These are phyloP conservation scores for Lethocerus indicus DNA, from an alignment of 1,140 invertebrate species.

Conservation along the genomic window DNA sequence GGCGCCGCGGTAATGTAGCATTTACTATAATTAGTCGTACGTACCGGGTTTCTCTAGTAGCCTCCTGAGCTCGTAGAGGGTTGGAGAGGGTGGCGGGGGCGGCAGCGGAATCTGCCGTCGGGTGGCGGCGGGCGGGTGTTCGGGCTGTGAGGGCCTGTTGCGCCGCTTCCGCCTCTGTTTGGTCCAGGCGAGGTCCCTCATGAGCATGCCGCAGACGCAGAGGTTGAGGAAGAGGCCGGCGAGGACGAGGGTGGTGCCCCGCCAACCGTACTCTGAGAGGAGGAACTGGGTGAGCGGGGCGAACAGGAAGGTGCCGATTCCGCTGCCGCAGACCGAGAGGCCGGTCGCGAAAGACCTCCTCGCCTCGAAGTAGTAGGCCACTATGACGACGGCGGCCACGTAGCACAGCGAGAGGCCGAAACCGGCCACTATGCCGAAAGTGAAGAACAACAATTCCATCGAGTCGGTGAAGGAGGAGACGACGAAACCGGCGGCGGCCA, in stretches of 20 bases:
- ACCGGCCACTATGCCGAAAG: constrained; percentile 71
- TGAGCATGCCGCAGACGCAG: constrained; percentile 68
- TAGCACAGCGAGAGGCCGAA: constrained; percentile 76
- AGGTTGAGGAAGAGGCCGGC: constrained; percentile 75
- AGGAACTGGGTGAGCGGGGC: constrained; percentile 66
- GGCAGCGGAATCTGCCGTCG: too few relatives aligned
- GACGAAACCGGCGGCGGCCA: constrained; percentile 66
- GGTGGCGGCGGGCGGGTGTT: too few relatives aligned
- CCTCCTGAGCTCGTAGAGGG: constrained; percentile 4
- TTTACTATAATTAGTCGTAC: too few relatives aligned
- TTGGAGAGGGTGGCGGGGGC: too few relatives aligned
- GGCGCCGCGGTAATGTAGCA: too few relatives aligned
- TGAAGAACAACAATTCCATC: constrained; percentile 62
- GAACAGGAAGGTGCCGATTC: constrained; percentile 77
- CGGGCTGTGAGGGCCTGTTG: constrained; percentile 36
- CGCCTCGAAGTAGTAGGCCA: constrained; percentile 92
- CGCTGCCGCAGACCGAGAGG: constrained; percentile 77
- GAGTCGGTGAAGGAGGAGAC: constrained; percentile 58
- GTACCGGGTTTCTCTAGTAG: constrained; percentile 1
- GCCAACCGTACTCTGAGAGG: constrained; percentile 66
- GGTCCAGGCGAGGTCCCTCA: constrained; percentile 65
- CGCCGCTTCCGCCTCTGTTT: constrained; percentile 45
- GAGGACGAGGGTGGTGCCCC: constrained; percentile 62
- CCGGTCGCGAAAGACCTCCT: constrained; percentile 83
- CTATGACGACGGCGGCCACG: constrained; percentile 80